Conservation (phyloP, 2,113 vertebrate species). For the Plectropomus leopardus region DNA sequence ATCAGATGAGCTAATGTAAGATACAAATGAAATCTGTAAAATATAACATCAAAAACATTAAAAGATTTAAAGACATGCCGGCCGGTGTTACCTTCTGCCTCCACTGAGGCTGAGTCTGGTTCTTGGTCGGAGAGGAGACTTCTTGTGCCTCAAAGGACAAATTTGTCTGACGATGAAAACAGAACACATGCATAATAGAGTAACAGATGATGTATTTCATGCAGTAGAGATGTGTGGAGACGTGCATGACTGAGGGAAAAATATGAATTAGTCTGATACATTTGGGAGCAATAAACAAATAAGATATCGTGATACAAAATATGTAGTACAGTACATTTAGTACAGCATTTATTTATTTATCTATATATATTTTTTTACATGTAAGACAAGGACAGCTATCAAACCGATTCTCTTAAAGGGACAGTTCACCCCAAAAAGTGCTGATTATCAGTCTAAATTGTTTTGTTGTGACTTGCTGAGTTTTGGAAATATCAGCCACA, state of each 20-base stretch:
- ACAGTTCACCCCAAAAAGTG: too few species aligned
- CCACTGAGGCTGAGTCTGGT: constrained; percentile 64
- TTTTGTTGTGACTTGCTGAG: too few species aligned
- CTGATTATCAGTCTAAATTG: too few species aligned
- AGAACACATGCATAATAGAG: neutral
- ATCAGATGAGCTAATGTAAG: neutral
- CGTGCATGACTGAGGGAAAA: neutral
- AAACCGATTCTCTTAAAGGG: too few species aligned
- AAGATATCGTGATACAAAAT: neutral
- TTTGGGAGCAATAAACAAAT: neutral
- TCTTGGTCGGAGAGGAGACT: constrained; percentile 70
- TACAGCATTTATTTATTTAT: too few species aligned
- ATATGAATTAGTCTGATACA: neutral
- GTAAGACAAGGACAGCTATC: too few species aligned
- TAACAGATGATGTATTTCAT: neutral
- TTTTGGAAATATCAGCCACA: too few species aligned
- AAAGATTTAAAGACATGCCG: neutral
- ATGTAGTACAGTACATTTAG: neutral
- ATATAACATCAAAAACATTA: rapidly evolving
- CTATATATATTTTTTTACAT: too few species aligned
- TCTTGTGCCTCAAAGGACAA: constrained; percentile 85
- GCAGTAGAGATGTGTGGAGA: neutral
- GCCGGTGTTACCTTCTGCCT: constrained; percentile 74
- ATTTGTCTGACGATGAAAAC: constrained; percentile 74
- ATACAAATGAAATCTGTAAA: neutral